Evolutionary conservation across 2,113 vertebrate species (phyloP).

Genomic region (Tetrax tetrax): DNA sequence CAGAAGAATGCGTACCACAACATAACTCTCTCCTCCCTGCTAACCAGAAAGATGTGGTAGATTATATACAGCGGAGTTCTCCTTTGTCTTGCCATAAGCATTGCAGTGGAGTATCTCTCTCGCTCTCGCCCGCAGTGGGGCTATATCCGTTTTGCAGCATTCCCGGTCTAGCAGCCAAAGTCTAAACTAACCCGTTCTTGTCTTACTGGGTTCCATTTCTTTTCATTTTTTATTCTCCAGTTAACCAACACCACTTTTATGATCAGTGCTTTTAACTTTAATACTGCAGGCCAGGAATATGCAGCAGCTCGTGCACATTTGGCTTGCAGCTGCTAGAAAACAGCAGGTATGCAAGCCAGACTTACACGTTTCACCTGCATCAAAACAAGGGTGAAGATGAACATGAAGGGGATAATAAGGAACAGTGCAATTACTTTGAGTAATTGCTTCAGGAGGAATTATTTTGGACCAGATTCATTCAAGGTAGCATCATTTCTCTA

Average conservation of each 20-base stretch:
- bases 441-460: neutral
- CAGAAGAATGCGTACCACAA: neutral
- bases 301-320: neutral
- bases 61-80: neutral
- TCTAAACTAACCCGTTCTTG: neutral
- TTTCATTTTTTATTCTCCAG: neutral
- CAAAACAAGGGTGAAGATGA: neutral
- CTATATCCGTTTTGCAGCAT: neutral
- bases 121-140: neutral
- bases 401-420: neutral
- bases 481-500: neutral
- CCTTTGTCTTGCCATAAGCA: neutral
- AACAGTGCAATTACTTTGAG: neutral
- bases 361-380: neutral
- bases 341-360: neutral
- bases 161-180: neutral
- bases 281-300: neutral
- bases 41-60: conserved; percentile 18
- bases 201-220: neutral
- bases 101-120: neutral
- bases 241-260: neutral
- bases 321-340: neutral
- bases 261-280: neutral
- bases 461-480: neutral
- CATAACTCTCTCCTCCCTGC: neutral